These are phyloP conservation scores for Drosophila yakuba DNA, from an alignment of 1,140 invertebrate genomes.

Conservation along the genomic window DNA sequence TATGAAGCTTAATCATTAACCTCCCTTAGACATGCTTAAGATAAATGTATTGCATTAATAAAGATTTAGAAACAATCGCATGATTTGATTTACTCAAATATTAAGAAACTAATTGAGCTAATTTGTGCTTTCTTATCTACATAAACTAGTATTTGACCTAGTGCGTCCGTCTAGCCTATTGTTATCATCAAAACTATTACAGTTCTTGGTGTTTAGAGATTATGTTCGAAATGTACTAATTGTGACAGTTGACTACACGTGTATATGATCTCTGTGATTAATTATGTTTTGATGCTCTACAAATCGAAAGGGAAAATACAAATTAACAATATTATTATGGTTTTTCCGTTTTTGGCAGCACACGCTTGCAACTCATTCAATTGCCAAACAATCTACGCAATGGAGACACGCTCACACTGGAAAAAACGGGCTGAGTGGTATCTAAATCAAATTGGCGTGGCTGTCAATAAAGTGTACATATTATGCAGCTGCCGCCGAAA, in stretches of 20 bases:
- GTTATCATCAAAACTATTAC: neutral
- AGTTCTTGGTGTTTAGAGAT: neutral
- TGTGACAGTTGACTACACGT: neutral
- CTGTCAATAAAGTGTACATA: conserved; percentile 71
- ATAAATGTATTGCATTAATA: no score
- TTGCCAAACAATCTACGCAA: conserved; percentile 44
- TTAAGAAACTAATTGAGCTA: neutral
- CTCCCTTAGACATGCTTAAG: no score
- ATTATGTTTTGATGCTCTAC: no score
- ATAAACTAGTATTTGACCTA: neutral
- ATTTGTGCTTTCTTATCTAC: neutral
- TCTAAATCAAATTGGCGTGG: conserved; percentile 57
- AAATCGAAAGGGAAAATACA: no score
- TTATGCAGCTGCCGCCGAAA: conserved; percentile 77
- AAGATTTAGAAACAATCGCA: no score
- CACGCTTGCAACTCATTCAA: conserved; percentile 31
- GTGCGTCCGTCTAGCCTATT: neutral
- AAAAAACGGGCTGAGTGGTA: conserved; percentile 23
- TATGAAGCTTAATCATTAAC: no score
- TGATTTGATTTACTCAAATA: neutral
- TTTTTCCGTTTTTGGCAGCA: neutral
- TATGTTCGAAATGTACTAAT: neutral
- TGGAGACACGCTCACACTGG: conserved; percentile 23
- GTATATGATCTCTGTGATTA: no score
- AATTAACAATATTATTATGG: no score